Evolutionary conservation across 2,888 invertebrate genomes (phyloP).

Genomic region (Eilema sororculum): DNA sequence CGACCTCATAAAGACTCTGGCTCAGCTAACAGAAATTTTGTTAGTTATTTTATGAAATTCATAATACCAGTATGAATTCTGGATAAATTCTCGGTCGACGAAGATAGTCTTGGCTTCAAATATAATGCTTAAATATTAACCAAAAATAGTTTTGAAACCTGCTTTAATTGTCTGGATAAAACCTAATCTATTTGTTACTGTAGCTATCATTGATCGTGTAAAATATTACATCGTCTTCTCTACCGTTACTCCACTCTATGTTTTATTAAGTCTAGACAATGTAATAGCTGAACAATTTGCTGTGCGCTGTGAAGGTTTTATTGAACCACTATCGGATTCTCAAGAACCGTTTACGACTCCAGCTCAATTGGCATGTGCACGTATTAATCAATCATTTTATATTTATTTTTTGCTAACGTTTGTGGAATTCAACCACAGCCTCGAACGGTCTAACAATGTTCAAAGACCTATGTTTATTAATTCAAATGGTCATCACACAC

Average conservation of each 20-base stretch:
- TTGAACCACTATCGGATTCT: constrained; percentile 63
- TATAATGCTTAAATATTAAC: neutral
- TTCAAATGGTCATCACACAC: neutral
- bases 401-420: constrained; percentile 19
- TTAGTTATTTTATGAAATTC: neutral
- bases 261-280: constrained; percentile 71
- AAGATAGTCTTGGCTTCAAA: neutral
- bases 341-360: constrained; percentile 55
- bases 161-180: neutral
- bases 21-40: neutral
- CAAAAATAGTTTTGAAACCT: neutral
- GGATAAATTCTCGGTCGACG: neutral
- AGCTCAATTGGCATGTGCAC: constrained; percentile 48
- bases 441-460: constrained; percentile 32
- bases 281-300: constrained; percentile 66
- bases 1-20: neutral
- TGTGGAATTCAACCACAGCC: constrained; percentile 18
- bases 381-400: constrained; percentile 50
- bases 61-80: neutral
- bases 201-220: neutral
- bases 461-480: constrained; percentile 30
- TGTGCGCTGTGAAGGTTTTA: constrained; percentile 60
- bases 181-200: neutral
- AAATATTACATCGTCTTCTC: constrained; percentile 40
- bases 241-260: constrained; percentile 55